A percentile compares a stretch with the other conserved stretches of the same genome.
Evolutionary conservation across 2,113 vertebrate species (phyloP).

Genomic region (Sorex fumeus): DNA sequence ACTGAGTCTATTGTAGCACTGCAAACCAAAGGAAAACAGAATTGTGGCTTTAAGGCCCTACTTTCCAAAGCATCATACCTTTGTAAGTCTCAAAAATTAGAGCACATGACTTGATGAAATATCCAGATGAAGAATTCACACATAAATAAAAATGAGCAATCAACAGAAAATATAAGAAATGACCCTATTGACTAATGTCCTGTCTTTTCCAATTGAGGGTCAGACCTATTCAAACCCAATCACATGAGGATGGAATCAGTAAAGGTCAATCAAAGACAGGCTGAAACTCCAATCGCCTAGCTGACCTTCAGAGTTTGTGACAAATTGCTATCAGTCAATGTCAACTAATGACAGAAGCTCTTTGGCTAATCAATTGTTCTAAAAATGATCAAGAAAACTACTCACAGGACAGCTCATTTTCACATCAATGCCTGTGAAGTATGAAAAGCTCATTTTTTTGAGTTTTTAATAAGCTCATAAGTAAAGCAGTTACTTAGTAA

Average conservation of each 20-base stretch:
- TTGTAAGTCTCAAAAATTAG: constrained; percentile 79
- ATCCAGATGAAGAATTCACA: constrained; percentile 72
- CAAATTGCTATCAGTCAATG: constrained; percentile 95
- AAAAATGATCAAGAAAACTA: constrained; percentile 94
- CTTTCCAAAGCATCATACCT: constrained; percentile 35
- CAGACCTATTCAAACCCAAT: constrained; percentile 91
- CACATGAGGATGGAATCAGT: constrained; percentile 90
- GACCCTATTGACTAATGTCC: constrained; percentile 89
- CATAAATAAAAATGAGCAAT: constrained; percentile 84
- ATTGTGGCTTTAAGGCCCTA: constrained; percentile 49
- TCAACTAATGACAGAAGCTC: constrained; percentile 93
- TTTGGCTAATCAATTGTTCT: constrained; percentile 94
- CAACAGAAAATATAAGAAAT: constrained; percentile 79
- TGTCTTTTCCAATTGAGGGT: constrained; percentile 89
- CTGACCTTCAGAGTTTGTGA: constrained; percentile 96
- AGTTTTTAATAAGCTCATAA: constrained; percentile 95
- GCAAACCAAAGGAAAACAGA: constrained; percentile 56
- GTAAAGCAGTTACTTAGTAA: constrained; percentile 94
- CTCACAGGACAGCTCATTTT: constrained; percentile 93
- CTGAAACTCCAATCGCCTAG: constrained; percentile 89
- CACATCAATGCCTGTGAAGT: constrained; percentile 94
- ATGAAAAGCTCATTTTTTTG: constrained; percentile 93
- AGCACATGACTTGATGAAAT: constrained; percentile 74
- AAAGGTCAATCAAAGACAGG: constrained; percentile 94
- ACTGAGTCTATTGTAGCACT: not conserved